Evolutionary conservation across 2,797 vertebrate species (phyloP).

Genomic region (Danio kyathit): DNA sequence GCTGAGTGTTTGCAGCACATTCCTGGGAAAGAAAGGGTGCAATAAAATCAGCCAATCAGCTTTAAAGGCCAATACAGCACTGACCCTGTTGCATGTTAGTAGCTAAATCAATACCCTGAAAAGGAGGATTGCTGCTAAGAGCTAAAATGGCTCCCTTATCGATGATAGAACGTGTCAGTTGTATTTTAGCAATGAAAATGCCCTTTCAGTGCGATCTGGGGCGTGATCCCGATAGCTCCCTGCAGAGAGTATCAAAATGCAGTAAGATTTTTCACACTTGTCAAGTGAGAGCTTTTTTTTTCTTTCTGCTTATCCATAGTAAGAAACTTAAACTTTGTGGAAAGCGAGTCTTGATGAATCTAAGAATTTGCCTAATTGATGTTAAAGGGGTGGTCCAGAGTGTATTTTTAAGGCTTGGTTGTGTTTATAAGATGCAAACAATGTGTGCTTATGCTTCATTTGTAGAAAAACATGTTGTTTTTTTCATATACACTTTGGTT

Average conservation of each 20-base stretch:
- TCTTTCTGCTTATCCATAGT: slow-evolving; percentile 9
- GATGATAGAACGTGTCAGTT: slow-evolving; percentile 30
- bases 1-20: neutral
- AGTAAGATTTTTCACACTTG: slow-evolving; percentile 42
- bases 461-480: too few relatives aligned
- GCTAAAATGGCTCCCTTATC: slow-evolving; percentile 5
- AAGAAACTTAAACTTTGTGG: neutral
- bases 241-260: slow-evolving; percentile 37
- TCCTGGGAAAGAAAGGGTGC: neutral
- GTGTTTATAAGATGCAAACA: too few relatives aligned
- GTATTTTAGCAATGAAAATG: slow-evolving; percentile 33
- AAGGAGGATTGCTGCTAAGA: slow-evolving; percentile 10
- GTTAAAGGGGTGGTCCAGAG: too few relatives aligned
- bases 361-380: neutral
- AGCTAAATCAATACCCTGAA: slow-evolving; percentile 52
- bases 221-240: neutral
- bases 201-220: slow-evolving; percentile 56
- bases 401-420: too few relatives aligned
- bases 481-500: too few relatives aligned
- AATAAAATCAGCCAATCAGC: slow-evolving; percentile 38
- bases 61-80: slow-evolving; percentile 40
- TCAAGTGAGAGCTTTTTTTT: slow-evolving; percentile 3
- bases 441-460: too few relatives aligned
- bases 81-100: slow-evolving; percentile 28
- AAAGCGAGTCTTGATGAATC: neutral